phyloP scores from a whole-genome alignment of 2,113 vertebrate species.

The Saguinus imperator region DNA sequence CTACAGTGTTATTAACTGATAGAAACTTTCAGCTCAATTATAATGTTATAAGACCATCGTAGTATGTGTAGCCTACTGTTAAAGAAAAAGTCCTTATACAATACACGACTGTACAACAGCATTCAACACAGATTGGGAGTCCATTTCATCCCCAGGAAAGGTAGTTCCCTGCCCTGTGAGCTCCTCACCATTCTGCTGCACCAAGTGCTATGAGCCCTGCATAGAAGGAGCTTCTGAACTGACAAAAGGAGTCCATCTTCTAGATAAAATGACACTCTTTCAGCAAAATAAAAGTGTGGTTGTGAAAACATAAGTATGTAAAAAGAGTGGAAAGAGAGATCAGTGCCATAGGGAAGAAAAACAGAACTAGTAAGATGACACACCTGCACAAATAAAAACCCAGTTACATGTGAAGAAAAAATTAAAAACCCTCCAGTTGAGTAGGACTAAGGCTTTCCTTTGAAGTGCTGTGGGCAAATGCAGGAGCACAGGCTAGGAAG shows the following conservation, averaged over 20 bases:
- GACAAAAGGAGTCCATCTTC: background rate
- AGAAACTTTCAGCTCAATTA: background rate
- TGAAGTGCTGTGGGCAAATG: too few relatives aligned
- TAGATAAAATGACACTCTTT: background rate
- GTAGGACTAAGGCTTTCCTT: too few relatives aligned
- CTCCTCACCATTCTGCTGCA: too few relatives aligned
- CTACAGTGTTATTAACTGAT: background rate
- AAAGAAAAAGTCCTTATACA: background rate
- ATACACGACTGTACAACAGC: background rate
- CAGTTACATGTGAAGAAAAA: background rate
- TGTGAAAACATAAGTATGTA: background rate
- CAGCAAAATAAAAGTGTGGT: background rate
- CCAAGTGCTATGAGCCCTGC: fast-evolving
- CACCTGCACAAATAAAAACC: background rate
- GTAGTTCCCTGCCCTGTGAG: fast-evolving
- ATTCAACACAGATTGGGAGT: background rate
- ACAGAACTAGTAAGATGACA: background rate
- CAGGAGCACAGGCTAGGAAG: fast-evolving
- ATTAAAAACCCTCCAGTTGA: background rate
- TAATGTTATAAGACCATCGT: background rate
- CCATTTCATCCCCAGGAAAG: background rate
- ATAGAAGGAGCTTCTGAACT: background rate
- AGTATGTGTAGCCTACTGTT: background rate
- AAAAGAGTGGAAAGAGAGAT: background rate
- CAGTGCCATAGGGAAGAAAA: background rate